Evolutionary conservation across 2,888 invertebrate species (phyloP), one percentile per base, ranked within the genome.

Genomic region (Unio delphinus): DNA sequence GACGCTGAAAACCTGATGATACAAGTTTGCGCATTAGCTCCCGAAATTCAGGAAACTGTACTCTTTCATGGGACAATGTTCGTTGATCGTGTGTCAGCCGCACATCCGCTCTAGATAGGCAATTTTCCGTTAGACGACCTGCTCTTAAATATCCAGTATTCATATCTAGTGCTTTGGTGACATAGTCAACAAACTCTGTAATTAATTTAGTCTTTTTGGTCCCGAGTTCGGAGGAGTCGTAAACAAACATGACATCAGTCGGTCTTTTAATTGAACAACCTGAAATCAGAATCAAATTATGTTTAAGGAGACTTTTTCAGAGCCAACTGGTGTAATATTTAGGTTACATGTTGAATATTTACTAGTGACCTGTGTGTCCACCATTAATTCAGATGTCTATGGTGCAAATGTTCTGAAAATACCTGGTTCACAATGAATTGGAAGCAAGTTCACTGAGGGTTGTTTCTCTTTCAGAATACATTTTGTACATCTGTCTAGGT

Each of bases 211-310:
- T 74, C 59, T 77, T 79, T 26, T 74, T 74, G 15, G 76, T 75
- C 26, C 81, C 81, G 20, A 81, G 80, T 23, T 77, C 77, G 3
- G 78, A 76, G 6, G 80, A 74, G 61, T 81, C 81, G 66, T 79
- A 81, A 11, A 82, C 79, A 68, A 85, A 85, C 69, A 81, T 71
- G 65, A 87, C 67, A 72, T 86, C 85, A n/a, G 84, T 79, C 59
- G 80, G 64, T 20, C 64, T 59, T 17, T 67, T 64, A 5, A 79
- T 72, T 8, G 55, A 56, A 64, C 85, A 85, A 11, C 67, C 85
- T 85, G 77, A 62, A 76, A 75, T 28, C 54, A 62, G 67, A 67
- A 55, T 58, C 15, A 45, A 45, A 15, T 3, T 45, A 45, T 11
- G 45, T 11, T 15, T 45, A 15, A 7, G 34, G 7, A 34, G 34